Evolutionary conservation across 2,888 invertebrate genomes (phyloP).

Genomic region (Crocallis elinguaria): DNA sequence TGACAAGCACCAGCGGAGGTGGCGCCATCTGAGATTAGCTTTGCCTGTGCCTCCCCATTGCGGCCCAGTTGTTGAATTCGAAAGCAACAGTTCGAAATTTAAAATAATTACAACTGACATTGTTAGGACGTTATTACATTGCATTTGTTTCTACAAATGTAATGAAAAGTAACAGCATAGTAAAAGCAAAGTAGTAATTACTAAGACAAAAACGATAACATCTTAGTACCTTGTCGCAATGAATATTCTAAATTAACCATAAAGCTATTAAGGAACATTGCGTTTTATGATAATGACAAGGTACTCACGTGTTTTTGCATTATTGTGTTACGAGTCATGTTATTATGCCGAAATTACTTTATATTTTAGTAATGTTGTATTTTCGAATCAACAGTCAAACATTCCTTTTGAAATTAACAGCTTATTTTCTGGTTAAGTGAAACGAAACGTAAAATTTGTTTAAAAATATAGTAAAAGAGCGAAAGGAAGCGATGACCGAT

Average conservation of each 20-base stretch:
- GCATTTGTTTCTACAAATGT: constrained; percentile 67
- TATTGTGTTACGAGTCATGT: neutral
- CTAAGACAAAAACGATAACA: neutral
- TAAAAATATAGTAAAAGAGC: neutral
- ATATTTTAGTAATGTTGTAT: neutral
- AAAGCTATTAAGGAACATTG: neutral
- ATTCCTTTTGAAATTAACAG: neutral
- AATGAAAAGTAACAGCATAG: constrained; percentile 53
- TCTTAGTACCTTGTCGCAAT: neutral
- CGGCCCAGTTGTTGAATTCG: constrained; percentile 67
- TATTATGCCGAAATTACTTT: neutral
- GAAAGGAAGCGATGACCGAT: too few relatives aligned
- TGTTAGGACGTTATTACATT: constrained; percentile 66
- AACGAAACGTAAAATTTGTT: neutral
- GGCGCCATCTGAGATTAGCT: too few relatives aligned
- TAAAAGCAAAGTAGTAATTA: constrained; percentile 13
- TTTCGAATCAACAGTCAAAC: constrained; percentile 1
- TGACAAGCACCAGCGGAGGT: too few relatives aligned
- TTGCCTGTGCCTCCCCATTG: too few relatives aligned
- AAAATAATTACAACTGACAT: constrained; percentile 63
- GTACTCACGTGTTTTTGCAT: neutral
- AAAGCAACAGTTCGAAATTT: constrained; percentile 57
- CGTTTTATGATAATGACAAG: neutral
- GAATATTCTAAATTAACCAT: neutral
- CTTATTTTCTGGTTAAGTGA: neutral